Evolutionary conservation across 2,888 invertebrate species (phyloP), one percentile per base, ranked within the genome.

Genomic region (Scaptodrosophila latifasciaeformis): DNA sequence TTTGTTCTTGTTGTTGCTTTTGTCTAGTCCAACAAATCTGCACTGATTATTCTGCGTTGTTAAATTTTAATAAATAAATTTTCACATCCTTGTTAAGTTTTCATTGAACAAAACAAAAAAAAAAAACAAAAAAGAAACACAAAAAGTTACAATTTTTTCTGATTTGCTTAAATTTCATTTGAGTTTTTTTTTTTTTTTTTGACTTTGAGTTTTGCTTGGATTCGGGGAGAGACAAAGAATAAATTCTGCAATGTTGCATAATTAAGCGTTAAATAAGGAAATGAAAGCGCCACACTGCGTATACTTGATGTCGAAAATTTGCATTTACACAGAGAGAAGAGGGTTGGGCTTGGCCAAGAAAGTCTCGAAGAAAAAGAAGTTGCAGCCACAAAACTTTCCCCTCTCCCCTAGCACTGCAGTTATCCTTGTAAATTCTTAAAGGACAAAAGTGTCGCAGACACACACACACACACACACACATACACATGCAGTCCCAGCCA

Each of bases 21-120:
- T 45, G 15, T 21, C 55, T 55, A 59, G 64, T 70, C 61, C 48
- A 49, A 21, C 49, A 50, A 57, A 56, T 39, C 70, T 58, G 50
- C 63, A 70, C 82, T 79, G 82, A 81, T 81, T 83, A 80, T 81
- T 72, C 72, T 83, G 81, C 82, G 82, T 81, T 82, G 81, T 70
- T 81, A 72, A 81, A 82, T 81, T 72, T 78, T 80, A 76, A 81
- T 82, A 80, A 75, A 77, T 78, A 82, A 80, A 80, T 80, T 78
- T 82, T 72, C 75, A 80, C 79, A 80, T 80, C 79, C 79, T 80
- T 82, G 69, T 80, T 80, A 80, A 76, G 81, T 70, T 59, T 68
- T 43, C 56, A 63, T 64, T 70, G 60, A 63, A 12, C 52, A 57
- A 21, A 51, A 56, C 17, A 49, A 31, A 13, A 49, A 29, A 12